Conservation (phyloP, 2,888 invertebrate genomes). For the Parascotia fuliginaria region DNA sequence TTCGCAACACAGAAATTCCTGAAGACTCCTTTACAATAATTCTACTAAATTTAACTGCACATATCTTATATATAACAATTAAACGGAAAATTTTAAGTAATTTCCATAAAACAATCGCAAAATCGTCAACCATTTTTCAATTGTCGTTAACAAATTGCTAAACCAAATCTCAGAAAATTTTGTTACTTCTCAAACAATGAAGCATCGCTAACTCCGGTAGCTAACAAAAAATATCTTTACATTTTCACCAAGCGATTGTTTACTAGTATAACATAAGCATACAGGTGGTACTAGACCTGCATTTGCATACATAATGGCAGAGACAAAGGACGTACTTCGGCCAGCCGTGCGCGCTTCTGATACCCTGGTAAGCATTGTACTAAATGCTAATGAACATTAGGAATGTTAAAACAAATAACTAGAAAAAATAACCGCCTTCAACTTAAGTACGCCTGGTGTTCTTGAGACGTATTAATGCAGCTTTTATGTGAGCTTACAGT, state of each 20-base stretch:
- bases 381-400: slow-evolving; percentile 76
- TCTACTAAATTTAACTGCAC: too few relatives aligned
- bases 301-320: slow-evolving; percentile 77
- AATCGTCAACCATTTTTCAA: not conserved
- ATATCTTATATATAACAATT: too few relatives aligned
- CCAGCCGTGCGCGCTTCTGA: slow-evolving; percentile 70
- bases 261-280: slow-evolving; percentile 74
- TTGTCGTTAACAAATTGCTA: slow-evolving; percentile 22
- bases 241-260: slow-evolving; percentile 73
- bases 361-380: slow-evolving; percentile 72
- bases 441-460: slow-evolving; percentile 34
- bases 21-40: too few relatives aligned
- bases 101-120: not conserved
- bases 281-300: slow-evolving; percentile 68
- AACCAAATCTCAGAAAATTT: slow-evolving; percentile 31
- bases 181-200: slow-evolving; percentile 36
- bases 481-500: too few relatives aligned
- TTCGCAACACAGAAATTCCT: too few relatives aligned
- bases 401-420: slow-evolving; percentile 63
- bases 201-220: slow-evolving; percentile 56
- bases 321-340: slow-evolving; percentile 73
- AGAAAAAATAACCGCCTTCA: slow-evolving; percentile 32
- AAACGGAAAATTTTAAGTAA: too few relatives aligned
- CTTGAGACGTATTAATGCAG: not conserved
- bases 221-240: slow-evolving; percentile 50